Evolutionary conservation across 53 echinoderm and acorn worm genomes (phyloP).

Genomic region (Holothuria leucospilota): DNA sequence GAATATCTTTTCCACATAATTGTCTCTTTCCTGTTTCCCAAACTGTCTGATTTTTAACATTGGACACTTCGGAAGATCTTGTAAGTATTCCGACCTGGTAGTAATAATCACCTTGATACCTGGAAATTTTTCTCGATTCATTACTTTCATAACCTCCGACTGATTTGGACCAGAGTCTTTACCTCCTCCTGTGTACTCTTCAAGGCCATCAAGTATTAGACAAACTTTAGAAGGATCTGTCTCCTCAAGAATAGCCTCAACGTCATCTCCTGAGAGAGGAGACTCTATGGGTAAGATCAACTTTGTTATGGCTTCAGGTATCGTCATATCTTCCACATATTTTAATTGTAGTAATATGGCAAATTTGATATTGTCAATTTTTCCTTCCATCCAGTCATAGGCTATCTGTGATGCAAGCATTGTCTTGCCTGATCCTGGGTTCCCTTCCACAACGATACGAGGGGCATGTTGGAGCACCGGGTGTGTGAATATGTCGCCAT

Average conservation of each 20-base stretch:
- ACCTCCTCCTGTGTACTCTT: neutral
- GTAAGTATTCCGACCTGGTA: neutral
- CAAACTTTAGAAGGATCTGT: neutral
- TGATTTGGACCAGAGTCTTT: neutral
- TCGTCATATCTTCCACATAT: conserved; percentile 14
- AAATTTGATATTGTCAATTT: neutral
- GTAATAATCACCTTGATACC: neutral
- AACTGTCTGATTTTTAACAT: conserved; percentile 14
- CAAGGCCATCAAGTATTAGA: conserved; percentile 6
- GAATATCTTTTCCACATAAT: conserved; percentile 4
- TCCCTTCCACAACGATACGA: neutral
- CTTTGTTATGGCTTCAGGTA: conserved; percentile 8
- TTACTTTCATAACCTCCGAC: conserved; percentile 22
- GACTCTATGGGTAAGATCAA: neutral
- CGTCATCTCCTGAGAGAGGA: neutral
- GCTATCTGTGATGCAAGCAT: conserved; percentile 6
- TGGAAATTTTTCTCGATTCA: neutral
- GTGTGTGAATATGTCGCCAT: neutral
- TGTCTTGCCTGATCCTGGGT: neutral
- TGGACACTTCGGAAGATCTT: conserved; percentile 4
- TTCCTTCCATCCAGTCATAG: neutral
- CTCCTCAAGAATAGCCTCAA: neutral
- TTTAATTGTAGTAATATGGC: neutral
- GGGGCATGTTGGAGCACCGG: neutral
- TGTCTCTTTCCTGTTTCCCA: neutral